Evolutionary conservation across 2,888 invertebrate genomes (phyloP), one percentile per base, ranked within the genome.

Genomic region (Tyria jacobaeae): DNA sequence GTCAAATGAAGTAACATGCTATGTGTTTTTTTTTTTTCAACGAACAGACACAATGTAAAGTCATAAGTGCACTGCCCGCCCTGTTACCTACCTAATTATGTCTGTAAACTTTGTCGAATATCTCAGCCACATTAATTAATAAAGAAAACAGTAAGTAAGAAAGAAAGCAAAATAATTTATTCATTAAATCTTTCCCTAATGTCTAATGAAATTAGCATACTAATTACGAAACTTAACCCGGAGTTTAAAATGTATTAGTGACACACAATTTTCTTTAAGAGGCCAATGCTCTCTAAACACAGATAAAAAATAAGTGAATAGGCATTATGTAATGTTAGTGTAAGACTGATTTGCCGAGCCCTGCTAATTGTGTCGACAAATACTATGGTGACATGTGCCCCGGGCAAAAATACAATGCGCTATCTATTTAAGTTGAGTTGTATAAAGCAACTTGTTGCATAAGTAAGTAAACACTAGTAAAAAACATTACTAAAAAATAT

Each of bases 241-340:
- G 7, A 53, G 17, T 37, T 52, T 54, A 59, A 61, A 41, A 44
- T 67, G 44, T 50, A 39, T 68, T 60, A 56, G 25, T 68, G 12
- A 37, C 51, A 50, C 44, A 53, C 31, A 39, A 47, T 60, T 15
- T 39, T 34, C 14, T 34, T 25, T 44, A 44, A 1, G 44, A 44
- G 52, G 62, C 17, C 66, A 62, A 48, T 58, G 51, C 44, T 53
- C 74, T 66, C 63, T 37, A 64, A 57, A 62, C 63, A 66, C 53
- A 73, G 63, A 64, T 64, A 54, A 57, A 47, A 57, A 61, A 47
- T 44, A 57, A 55, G 50, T 71, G 64, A 66, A 65, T 58, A 52
- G 37, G 51, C 17, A 59, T 84, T 72, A 80, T 70, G 62, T 78
- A 79, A 79, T 50, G 27, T 61, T 69, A 63, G 61, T 68, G 75